Percentiles rank a stretch among this genome's conserved stretches.
These are phyloP conservation scores for Acheta domesticus DNA, from an alignment of 2,888 invertebrate species.

Conservation along the genomic window DNA sequence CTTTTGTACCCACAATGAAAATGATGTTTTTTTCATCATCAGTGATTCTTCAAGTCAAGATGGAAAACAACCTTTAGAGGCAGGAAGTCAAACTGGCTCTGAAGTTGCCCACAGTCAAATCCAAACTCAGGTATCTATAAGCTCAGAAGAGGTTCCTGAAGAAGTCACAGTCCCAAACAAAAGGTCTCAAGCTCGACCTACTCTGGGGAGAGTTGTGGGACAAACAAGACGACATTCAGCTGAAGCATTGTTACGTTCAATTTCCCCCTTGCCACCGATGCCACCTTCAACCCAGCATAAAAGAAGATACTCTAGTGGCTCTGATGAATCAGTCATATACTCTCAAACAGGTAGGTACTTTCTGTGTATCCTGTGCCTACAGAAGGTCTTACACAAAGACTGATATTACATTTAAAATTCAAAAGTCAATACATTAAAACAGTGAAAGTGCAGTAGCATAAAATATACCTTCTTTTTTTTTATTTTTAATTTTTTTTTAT, in stretches of 20 bases:
- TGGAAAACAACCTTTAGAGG: background rate
- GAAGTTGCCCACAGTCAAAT: background rate
- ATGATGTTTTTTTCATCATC: too few species aligned
- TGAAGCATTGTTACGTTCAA: slow-evolving; percentile 35
- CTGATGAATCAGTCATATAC: slow-evolving; percentile 43
- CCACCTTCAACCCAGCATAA: slow-evolving; percentile 34
- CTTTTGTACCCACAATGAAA: too few species aligned
- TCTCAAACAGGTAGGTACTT: slow-evolving; percentile 42
- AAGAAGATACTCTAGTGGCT: slow-evolving; percentile 43
- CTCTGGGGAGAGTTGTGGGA: background rate
- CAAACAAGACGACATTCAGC: slow-evolving; percentile 20
- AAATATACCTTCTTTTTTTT: too few species aligned
- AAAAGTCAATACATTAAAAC: too few species aligned
- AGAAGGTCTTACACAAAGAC: too few species aligned
- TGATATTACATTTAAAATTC: too few species aligned
- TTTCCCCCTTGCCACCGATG: slow-evolving; percentile 40
- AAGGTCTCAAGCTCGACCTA: background rate
- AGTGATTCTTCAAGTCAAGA: slow-evolving; percentile 1
- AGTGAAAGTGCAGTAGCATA: too few species aligned
- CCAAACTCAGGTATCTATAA: slow-evolving; percentile 23
- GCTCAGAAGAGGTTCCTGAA: slow-evolving; percentile 9
- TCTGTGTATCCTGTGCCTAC: background rate
- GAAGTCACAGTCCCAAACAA: background rate
- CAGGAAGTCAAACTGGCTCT: background rate
- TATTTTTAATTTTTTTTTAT: too few species aligned